A percentile compares a stretch with the other conserved stretches of the same genome.
Conservation (phyloP, 1,140 invertebrate species). For the Calosoma granatense region DNA sequence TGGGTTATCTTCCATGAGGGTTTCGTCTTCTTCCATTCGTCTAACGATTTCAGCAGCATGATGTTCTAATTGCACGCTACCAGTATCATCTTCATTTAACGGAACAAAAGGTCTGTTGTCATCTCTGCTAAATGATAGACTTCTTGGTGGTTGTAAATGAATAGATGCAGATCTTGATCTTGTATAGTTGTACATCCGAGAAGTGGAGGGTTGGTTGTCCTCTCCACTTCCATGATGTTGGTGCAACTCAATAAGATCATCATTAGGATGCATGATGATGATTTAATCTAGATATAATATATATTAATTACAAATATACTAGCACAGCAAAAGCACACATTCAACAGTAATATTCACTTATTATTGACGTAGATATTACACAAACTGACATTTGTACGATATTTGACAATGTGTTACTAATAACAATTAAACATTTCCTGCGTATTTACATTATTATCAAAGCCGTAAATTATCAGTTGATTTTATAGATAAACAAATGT, state of each 20-base stretch:
- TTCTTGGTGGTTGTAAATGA: background rate
- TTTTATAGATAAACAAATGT: too few species aligned
- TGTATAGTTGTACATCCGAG: background rate
- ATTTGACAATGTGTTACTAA: too few species aligned
- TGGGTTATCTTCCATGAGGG: slow-evolving; percentile 48
- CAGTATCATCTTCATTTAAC: slow-evolving; percentile 1
- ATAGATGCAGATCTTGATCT: background rate
- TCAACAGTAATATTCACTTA: too few species aligned
- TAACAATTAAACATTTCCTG: too few species aligned
- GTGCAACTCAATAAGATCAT: slow-evolving; percentile 3
- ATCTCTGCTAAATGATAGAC: background rate
- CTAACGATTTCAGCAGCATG: slow-evolving; percentile 43
- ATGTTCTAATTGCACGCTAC: slow-evolving; percentile 24
- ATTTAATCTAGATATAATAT: too few species aligned
- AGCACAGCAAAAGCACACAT: too few species aligned
- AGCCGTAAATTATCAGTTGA: too few species aligned
- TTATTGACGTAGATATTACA: too few species aligned
- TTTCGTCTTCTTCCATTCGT: slow-evolving; percentile 46
- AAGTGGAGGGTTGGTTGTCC: background rate
- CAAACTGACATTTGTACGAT: too few species aligned
- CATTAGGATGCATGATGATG: background rate
- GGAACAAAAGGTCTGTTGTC: background rate
- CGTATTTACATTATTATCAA: too few species aligned
- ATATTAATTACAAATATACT: too few species aligned
- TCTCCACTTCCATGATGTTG: slow-evolving; percentile 1